Base-by-base conservation (phyloP, 2,888 invertebrate species). In the Campopleginae sp. region DNA sequence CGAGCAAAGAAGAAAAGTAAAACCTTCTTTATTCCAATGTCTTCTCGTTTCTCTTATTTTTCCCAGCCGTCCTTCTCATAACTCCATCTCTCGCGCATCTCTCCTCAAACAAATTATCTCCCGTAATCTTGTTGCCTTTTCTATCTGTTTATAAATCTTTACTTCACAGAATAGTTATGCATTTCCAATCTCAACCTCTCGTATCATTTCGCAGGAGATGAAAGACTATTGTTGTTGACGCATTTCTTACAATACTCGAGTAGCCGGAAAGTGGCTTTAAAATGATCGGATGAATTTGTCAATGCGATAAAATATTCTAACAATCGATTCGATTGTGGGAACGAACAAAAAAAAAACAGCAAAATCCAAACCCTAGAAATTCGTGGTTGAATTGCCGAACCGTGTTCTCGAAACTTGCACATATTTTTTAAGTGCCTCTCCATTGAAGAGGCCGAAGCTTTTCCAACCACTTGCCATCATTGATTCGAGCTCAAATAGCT, bases 1-100 rank as follows among this genome's bases (percentile, higher is more conserved):
- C 80, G 82, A 86, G 82, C 80, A 80, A 82, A 80, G 81, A 85
- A 66, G 33, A 63, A 63, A 87, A 85, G 82, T 71, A 81, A 83
- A 85, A 86, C 54, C 48, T 70, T 77, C 58, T 58, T 27, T 23
- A 58, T 51, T 51, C 51, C 76, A 44, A 68, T 44, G 61, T 51
- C 23, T n/a, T 19, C 44, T 38, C 58, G 68, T 42, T 23, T 38
- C 61, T 54, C 19, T 19, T 17, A 10, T 42, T 48, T 44, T 31
- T 71, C 65, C n/a, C 19, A 27, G 68, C 46, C 19, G 10, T 23
- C 70, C 63, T 63, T 27, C n/a, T 5, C 48, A 12, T 48, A 51
- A 23, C 66, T 42, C 23, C 51, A 54, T 66, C 72, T 70, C 76
- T 54, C 38, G 77, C 48, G 33, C 63, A 51, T 63, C 48, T 61